A percentile compares a stretch with the other conserved stretches of the same genome.
These are phyloP conservation scores for Amphiprion percula DNA, from an alignment of 2,113 vertebrate species.

Conservation along the genomic window DNA sequence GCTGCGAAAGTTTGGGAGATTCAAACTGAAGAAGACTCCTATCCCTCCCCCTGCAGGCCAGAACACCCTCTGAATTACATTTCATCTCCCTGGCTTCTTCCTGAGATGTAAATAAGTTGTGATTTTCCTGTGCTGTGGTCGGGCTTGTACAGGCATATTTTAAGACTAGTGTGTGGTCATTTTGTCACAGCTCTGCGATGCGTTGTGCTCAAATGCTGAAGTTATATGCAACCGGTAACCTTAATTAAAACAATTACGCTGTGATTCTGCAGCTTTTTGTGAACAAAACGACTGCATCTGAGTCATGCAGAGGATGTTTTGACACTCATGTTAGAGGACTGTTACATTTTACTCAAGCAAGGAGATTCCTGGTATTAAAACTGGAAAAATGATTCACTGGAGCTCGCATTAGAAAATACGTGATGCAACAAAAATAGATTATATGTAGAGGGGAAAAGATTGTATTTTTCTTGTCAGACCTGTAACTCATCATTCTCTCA, in stretches of 20 bases:
- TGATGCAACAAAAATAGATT: too few relatives aligned
- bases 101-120: conserved; percentile 59
- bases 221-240: background rate
- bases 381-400: background rate
- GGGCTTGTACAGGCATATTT: conserved; percentile 3
- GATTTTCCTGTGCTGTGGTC: conserved; percentile 40
- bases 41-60: conserved; percentile 54
- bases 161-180: conserved; percentile 5
- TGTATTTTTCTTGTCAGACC: too few relatives aligned
- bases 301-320: background rate
- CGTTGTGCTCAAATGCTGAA: background rate
- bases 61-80: conserved; percentile 55
- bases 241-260: conserved; percentile 9
- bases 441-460: too few relatives aligned
- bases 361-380: background rate
- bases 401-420: too few relatives aligned
- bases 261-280: background rate
- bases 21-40: conserved; percentile 63
- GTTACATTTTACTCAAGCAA: background rate
- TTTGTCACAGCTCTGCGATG: conserved; percentile 18
- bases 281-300: background rate
- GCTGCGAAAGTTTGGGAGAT: conserved; percentile 61
- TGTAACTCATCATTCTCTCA: too few relatives aligned
- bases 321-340: background rate
- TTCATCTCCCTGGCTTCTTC: conserved; percentile 20